Percentiles rank a stretch among this genome's conserved stretches.
These are phyloP conservation scores for Callospermophilus lateralis DNA, from an alignment of 2,113 vertebrate species.

Conservation along the genomic window DNA sequence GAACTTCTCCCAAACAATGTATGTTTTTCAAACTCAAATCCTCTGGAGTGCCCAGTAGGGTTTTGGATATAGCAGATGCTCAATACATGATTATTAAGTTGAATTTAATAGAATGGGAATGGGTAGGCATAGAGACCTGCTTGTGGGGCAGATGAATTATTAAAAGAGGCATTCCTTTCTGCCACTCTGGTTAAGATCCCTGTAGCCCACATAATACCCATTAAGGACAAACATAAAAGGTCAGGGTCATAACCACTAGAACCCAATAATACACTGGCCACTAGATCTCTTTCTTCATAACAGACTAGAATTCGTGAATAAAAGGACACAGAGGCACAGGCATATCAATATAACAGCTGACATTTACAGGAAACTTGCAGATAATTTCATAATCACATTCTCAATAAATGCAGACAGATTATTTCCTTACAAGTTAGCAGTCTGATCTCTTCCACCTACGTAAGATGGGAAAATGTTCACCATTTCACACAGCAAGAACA, in stretches of 20 bases:
- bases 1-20: not conserved
- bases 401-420: not conserved
- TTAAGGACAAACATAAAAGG: not conserved
- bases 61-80: not conserved
- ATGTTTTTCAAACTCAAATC: not conserved
- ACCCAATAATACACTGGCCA: not conserved
- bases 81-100: not conserved
- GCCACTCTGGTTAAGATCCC: not conserved
- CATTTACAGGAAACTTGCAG: not conserved
- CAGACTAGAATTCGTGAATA: not conserved
- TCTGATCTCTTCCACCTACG: not conserved
- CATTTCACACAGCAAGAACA: rapidly evolving
- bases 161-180: not conserved
- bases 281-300: not conserved
- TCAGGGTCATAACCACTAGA: not conserved
- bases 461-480: not conserved
- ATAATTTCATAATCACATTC: not conserved
- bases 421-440: not conserved
- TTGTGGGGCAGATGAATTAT: not conserved
- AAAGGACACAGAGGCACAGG: not conserved
- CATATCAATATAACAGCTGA: not conserved
- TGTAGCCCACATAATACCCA: not conserved
- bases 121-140: not conserved
- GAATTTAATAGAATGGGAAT: not conserved
- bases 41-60: not conserved